Evolutionary conservation across 2,113 vertebrate genomes (phyloP).

Genomic region (Sprattus sprattus): DNA sequence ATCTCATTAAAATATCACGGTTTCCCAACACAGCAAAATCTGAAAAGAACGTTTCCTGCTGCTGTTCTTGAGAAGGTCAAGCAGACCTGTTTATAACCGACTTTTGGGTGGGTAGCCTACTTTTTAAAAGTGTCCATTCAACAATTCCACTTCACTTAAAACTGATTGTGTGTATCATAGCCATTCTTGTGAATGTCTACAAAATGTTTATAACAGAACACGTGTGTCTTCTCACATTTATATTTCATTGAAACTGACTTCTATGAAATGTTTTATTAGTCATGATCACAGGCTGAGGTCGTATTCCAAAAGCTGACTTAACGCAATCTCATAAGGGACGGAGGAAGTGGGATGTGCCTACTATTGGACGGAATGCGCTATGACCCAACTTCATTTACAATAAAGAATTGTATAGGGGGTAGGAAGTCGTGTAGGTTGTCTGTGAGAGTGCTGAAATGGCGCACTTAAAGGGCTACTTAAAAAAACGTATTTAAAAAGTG

Average conservation of each 20-base stretch:
- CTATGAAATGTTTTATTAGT: background rate
- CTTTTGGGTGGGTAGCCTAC: background rate
- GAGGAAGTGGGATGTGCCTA: background rate
- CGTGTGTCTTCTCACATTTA: background rate
- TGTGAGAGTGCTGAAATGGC: background rate
- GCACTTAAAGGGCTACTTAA: background rate
- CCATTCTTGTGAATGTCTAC: background rate
- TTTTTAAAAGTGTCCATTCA: background rate
- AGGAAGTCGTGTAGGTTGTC: conserved; percentile 9
- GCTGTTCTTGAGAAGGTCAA: background rate
- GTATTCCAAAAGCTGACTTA: conserved; percentile 17
- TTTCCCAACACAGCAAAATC: background rate
- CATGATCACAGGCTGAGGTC: background rate
- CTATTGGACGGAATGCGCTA: conserved; percentile 40
- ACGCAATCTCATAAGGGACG: background rate
- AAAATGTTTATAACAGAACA: conserved; percentile 6
- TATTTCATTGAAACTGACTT: background rate
- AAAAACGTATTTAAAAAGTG: background rate
- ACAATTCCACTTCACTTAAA: background rate
- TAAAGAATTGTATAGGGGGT: conserved; percentile 19
- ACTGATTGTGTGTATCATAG: background rate
- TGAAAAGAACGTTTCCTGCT: background rate
- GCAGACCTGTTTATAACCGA: background rate
- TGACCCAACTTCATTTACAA: background rate
- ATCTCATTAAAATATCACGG: background rate